phyloP scores from a whole-genome alignment of 2,797 vertebrate genomes.

The Bradypus variegatus region DNA sequence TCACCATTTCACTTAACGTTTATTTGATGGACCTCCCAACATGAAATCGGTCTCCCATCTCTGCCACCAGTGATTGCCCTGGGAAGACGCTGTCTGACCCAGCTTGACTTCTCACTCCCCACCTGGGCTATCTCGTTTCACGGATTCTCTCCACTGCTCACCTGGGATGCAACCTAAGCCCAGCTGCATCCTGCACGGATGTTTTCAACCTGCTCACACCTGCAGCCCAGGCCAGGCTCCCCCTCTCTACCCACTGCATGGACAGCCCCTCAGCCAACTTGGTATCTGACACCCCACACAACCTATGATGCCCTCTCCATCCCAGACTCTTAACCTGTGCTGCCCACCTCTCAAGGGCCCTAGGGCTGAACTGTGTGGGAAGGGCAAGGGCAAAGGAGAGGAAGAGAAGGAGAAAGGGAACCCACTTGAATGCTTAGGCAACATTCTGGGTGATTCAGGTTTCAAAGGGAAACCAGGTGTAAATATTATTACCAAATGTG shows the following conservation, averaged over 20 bases:
- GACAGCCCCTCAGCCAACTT: no score
- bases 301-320: no score
- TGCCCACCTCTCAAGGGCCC: no score
- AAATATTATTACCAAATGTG: fast-evolving
- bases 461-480: no score
- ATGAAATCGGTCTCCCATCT: background rate
- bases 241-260: no score
- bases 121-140: background rate
- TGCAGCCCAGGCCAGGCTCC: background rate
- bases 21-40: background rate
- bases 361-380: no score
- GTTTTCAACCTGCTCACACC: background rate
- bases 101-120: background rate
- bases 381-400: background rate
- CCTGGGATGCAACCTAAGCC: background rate
- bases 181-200: background rate
- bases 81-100: background rate
- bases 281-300: no score
- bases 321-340: background rate
- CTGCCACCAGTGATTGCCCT: no score
- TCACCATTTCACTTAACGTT: no score
- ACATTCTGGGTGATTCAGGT: background rate
- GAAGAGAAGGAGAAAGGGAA: background rate
- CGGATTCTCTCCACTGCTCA: no score
- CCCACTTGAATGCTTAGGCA: background rate